These are phyloP conservation scores for Lycocorax pyrrhopterus DNA, from an alignment of 2,113 vertebrate genomes.

Conservation along the genomic window DNA sequence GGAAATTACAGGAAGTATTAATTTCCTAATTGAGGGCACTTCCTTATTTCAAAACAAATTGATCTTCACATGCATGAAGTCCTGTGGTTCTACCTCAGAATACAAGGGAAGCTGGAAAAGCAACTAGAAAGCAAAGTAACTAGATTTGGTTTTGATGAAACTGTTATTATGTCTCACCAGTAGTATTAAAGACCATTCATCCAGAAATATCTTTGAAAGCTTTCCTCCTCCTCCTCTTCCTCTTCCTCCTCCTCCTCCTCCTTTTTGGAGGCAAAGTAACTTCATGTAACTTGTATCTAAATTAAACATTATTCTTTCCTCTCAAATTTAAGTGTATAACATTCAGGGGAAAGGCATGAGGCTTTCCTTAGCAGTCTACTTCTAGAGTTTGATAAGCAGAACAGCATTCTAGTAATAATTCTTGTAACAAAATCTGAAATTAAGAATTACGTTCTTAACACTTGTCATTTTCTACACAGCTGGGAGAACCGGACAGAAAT, in stretches of 20 bases:
- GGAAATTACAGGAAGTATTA: background rate
- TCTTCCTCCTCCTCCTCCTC: background rate
- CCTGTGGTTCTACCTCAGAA: background rate
- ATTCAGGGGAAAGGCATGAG: background rate
- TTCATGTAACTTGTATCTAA: background rate
- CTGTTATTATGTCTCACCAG: background rate
- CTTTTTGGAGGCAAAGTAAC: background rate
- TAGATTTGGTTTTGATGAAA: conserved; percentile 8
- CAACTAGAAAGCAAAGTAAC: background rate
- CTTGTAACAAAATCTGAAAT: background rate
- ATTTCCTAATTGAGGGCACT: background rate
- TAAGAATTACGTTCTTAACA: background rate
- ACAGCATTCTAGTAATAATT: background rate
- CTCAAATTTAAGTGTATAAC: background rate
- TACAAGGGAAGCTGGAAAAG: background rate
- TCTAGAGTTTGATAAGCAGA: background rate
- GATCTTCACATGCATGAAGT: background rate
- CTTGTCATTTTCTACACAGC: background rate
- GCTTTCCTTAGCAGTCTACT: background rate
- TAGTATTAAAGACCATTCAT: background rate
- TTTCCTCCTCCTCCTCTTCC: background rate
- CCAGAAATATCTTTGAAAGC: background rate
- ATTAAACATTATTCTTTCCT: background rate
- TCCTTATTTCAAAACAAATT: background rate
- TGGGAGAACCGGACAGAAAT: background rate